phyloP scores from a whole-genome alignment of 2,797 vertebrate species.

The Lutjanus argentimaculatus region DNA sequence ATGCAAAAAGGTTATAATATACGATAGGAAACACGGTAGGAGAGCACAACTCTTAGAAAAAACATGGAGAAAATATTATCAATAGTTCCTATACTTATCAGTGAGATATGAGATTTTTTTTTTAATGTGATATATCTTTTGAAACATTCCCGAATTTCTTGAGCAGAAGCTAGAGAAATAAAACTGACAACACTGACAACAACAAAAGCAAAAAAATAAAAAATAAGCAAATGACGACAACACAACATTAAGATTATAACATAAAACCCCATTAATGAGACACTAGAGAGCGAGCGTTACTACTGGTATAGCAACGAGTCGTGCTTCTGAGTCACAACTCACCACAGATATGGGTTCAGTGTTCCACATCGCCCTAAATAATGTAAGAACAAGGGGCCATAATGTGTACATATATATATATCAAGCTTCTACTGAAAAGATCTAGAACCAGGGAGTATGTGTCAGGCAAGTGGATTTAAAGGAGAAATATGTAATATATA shows the following conservation, averaged over 20 bases:
- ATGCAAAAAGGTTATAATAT: slow-evolving; percentile 50
- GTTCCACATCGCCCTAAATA: slow-evolving; percentile 15
- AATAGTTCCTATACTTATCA: slow-evolving; percentile 29
- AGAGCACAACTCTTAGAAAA: slow-evolving; percentile 38
- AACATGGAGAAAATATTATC: slow-evolving; percentile 37
- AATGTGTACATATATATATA: background rate
- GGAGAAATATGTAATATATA: too few relatives aligned
- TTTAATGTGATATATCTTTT: slow-evolving; percentile 45
- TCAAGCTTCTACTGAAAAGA: slow-evolving; percentile 29
- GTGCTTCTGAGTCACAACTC: slow-evolving; percentile 21
- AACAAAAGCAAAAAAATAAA: background rate
- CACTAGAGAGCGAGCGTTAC: slow-evolving; percentile 43
- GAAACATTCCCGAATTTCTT: slow-evolving; percentile 62
- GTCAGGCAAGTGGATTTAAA: slow-evolving; percentile 4
- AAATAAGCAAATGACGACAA: slow-evolving; percentile 20
- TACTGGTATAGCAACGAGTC: slow-evolving; percentile 34
- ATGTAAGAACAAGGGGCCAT: slow-evolving; percentile 14
- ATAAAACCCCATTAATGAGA: slow-evolving; percentile 46
- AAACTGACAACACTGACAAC: slow-evolving; percentile 35
- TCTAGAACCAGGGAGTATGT: slow-evolving; percentile 21
- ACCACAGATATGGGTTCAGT: slow-evolving; percentile 30
- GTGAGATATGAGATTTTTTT: slow-evolving; percentile 51
- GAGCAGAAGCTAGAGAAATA: slow-evolving; percentile 32
- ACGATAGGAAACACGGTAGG: slow-evolving; percentile 38
- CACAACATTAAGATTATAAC: slow-evolving; percentile 51